Conservation (phyloP, 2,797 vertebrate species). For the Coccyzus lansbergi region DNA sequence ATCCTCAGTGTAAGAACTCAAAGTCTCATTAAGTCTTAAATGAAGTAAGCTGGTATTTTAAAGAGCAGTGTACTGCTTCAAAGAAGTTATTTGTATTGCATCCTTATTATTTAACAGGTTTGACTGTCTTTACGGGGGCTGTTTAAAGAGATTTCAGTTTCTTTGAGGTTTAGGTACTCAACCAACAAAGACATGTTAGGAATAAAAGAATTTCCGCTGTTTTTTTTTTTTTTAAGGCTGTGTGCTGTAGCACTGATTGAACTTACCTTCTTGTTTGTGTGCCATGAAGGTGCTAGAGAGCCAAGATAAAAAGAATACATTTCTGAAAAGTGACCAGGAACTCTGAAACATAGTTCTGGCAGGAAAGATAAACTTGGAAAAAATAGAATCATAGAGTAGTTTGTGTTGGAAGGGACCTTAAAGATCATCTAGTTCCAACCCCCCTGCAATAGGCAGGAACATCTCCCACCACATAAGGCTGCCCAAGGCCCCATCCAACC, state of each 20-base stretch:
- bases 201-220: neutral
- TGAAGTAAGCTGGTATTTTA: neutral
- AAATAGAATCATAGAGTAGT: neutral
- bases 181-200: neutral
- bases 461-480: no score
- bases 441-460: no score
- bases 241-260: neutral
- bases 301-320: neutral
- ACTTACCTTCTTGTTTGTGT: neutral
- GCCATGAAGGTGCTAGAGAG: neutral
- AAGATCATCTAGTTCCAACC: no score
- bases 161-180: neutral
- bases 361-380: slow-evolving; percentile 31
- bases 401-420: no score
- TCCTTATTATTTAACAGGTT: neutral
- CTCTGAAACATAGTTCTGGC: neutral
- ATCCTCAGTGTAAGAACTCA: neutral
- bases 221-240: neutral
- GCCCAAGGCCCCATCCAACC: no score
- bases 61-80: neutral
- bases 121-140: neutral
- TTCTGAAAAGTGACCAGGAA: slow-evolving; percentile 23
- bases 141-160: neutral
- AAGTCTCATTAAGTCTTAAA: neutral
- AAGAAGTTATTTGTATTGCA: neutral